phyloP scores from a whole-genome alignment of 1,140 invertebrate genomes.

The Philaenus spumarius region DNA sequence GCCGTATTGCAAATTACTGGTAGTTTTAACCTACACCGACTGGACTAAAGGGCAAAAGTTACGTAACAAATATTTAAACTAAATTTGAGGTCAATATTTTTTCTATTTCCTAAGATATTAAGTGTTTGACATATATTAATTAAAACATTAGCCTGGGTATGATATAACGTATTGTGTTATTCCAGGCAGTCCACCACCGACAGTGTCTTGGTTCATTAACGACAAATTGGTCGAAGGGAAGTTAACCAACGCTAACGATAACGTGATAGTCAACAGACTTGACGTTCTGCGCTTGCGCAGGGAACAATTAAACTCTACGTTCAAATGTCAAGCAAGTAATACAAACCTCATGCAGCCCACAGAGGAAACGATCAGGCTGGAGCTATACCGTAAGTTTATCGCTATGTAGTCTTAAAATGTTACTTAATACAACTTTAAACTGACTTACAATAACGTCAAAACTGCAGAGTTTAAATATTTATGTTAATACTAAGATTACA shows the following conservation, averaged over 20 bases:
- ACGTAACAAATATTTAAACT: no score
- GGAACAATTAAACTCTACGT: constrained; percentile 70
- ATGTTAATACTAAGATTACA: no score
- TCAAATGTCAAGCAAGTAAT: constrained; percentile 79
- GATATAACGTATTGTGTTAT: constrained; percentile 2
- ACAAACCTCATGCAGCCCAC: constrained; percentile 74
- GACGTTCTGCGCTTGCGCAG: constrained; percentile 61
- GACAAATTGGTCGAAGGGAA: constrained; percentile 51
- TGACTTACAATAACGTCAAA: background rate
- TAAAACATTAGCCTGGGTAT: constrained; percentile 23
- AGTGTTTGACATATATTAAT: no score
- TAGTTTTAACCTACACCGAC: no score
- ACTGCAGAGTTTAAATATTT: background rate
- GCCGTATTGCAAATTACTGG: no score
- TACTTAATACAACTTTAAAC: background rate
- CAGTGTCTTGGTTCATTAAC: constrained; percentile 69
- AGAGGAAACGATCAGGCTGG: constrained; percentile 67
- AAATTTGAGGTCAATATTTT: no score
- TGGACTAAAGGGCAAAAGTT: no score
- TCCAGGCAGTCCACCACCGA: constrained; percentile 71
- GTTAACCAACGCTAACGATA: constrained; percentile 51
- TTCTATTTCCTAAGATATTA: no score
- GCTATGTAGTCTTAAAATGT: background rate
- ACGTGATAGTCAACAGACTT: constrained; percentile 69
- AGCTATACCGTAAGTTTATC: constrained; percentile 67